A percentile compares a stretch with the other conserved stretches of the same genome.
Conservation (phyloP, 1,140 invertebrate genomes). For the Brachionus paranguensis region DNA sequence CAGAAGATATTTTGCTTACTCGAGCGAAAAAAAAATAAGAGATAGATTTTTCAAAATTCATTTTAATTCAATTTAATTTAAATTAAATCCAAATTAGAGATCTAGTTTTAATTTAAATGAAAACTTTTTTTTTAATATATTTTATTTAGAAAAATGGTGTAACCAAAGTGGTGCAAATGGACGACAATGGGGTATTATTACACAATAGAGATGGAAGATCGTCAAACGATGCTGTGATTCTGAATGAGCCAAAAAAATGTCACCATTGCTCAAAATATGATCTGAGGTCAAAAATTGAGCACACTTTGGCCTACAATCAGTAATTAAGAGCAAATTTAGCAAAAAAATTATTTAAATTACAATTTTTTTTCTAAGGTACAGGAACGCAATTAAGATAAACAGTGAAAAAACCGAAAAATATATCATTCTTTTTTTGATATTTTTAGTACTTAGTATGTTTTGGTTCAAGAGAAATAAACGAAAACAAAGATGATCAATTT, state of each 20-base stretch:
- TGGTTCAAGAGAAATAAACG: neutral
- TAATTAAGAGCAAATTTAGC: neutral
- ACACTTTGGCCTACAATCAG: neutral
- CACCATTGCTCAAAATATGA: neutral
- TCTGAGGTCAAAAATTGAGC: neutral
- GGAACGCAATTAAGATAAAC: neutral
- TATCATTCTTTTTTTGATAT: constrained; percentile 2
- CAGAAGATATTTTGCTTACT: no score
- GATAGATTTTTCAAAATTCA: no score
- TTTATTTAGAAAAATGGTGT: neutral
- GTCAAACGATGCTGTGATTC: neutral
- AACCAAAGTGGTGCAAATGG: neutral
- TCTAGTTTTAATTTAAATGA: no score
- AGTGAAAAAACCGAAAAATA: neutral
- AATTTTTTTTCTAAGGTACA: neutral
- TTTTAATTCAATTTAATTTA: no score
- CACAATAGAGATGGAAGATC: neutral
- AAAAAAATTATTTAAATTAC: neutral
- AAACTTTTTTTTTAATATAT: no score
- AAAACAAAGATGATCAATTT: neutral
- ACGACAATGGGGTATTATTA: neutral
- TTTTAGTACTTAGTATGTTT: constrained; percentile 19
- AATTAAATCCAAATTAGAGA: neutral
- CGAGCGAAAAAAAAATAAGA: no score
- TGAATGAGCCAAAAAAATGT: neutral